Evolutionary conservation across 2,113 vertebrate genomes (phyloP).

Genomic region (Toxotes chatareus): DNA sequence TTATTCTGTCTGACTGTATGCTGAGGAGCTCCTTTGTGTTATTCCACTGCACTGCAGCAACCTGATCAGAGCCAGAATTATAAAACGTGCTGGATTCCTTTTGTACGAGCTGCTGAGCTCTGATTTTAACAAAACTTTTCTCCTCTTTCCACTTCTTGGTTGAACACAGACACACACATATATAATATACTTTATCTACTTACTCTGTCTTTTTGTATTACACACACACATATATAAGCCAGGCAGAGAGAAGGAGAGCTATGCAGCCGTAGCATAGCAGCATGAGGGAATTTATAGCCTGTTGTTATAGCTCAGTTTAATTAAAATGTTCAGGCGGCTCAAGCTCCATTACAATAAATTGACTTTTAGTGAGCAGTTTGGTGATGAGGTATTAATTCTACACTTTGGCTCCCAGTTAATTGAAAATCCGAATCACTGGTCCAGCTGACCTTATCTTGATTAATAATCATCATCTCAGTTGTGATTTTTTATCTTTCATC

Average conservation of each 20-base stretch:
- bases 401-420: slow-evolving; percentile 68
- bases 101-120: slow-evolving; percentile 25
- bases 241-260: neutral
- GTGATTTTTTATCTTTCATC: slow-evolving; percentile 16
- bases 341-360: slow-evolving; percentile 83
- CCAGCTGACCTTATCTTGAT: slow-evolving; percentile 37
- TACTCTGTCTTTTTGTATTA: neutral
- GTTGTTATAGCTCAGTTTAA: slow-evolving; percentile 80
- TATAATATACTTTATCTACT: neutral
- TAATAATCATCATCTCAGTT: slow-evolving; percentile 26
- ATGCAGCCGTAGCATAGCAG: slow-evolving; percentile 14
- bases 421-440: slow-evolving; percentile 61
- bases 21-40: slow-evolving; percentile 30
- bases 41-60: slow-evolving; percentile 60
- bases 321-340: slow-evolving; percentile 82
- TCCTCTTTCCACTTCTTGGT: neutral
- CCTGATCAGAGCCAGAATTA: slow-evolving; percentile 20
- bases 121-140: slow-evolving; percentile 1
- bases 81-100: slow-evolving; percentile 35
- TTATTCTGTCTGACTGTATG: neutral
- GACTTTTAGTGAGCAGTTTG: slow-evolving; percentile 72
- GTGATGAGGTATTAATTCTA: slow-evolving; percentile 78
- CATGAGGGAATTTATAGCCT: slow-evolving; percentile 74
- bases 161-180: slow-evolving; percentile 8
- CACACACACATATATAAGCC: neutral